Percentiles rank a stretch among this genome's conserved stretches.
Evolutionary conservation across 2,113 vertebrate species (phyloP).

Genomic region (Puntigrus tetrazona): DNA sequence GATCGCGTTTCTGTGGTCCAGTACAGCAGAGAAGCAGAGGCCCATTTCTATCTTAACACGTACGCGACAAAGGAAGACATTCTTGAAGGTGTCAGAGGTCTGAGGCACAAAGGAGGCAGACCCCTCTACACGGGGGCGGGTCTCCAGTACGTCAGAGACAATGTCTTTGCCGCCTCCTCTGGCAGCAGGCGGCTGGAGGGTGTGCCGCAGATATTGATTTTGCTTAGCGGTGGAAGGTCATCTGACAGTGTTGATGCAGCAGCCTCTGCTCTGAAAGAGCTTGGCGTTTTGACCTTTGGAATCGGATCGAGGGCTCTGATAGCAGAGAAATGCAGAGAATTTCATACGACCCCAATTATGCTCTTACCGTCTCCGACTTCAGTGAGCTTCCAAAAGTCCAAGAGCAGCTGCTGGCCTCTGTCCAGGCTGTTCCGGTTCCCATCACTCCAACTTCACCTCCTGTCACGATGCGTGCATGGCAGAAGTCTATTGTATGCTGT

Average conservation of each 20-base stretch:
- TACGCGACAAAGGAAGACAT: conserved; percentile 55
- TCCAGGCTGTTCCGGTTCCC: background rate
- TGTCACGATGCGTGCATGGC: conserved; percentile 8
- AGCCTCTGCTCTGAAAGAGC: conserved; percentile 49
- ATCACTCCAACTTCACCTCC: conserved; percentile 4
- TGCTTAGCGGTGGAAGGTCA: conserved; percentile 58
- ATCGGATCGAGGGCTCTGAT: conserved; percentile 63
- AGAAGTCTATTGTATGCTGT: too few relatives aligned
- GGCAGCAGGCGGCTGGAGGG: conserved; percentile 55
- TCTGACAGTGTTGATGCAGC: conserved; percentile 50
- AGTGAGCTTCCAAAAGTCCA: conserved; percentile 54
- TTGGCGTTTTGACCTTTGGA: conserved; percentile 54
- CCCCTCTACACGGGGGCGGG: conserved; percentile 66
- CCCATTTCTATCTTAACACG: conserved; percentile 64
- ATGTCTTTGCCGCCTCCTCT: conserved; percentile 48
- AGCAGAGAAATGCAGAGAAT: conserved; percentile 55
- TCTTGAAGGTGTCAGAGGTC: conserved; percentile 48
- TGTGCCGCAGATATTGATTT: conserved; percentile 58
- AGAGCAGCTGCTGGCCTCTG: conserved; percentile 34
- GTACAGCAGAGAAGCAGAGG: conserved; percentile 58
- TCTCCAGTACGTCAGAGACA: conserved; percentile 59
- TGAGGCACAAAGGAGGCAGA: conserved; percentile 65
- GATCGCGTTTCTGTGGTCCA: conserved; percentile 63
- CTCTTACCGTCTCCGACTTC: conserved; percentile 55
- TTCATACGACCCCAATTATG: conserved; percentile 50